Percentiles rank a stretch among this genome's conserved stretches.
phyloP scores from a whole-genome alignment of 2,113 vertebrate genomes.

The Ageneiosus marmoratus region DNA sequence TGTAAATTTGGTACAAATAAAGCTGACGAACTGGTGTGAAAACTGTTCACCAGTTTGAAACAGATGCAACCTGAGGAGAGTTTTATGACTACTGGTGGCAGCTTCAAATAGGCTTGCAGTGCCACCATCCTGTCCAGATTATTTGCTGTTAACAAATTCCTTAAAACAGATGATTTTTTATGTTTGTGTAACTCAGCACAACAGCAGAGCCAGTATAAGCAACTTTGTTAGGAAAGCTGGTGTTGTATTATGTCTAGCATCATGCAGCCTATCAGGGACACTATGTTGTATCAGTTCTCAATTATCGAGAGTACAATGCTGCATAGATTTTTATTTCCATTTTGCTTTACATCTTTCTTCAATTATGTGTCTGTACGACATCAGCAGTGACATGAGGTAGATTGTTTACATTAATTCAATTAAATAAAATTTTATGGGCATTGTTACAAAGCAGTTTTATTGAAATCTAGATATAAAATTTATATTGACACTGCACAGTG shows the following conservation, averaged over 20 bases:
- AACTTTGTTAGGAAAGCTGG: not conserved
- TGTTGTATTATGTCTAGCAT: not conserved
- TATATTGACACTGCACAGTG: no score
- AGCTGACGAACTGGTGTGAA: not conserved
- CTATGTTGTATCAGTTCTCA: no score
- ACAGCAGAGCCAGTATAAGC: not conserved
- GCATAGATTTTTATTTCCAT: not conserved
- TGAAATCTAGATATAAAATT: no score
- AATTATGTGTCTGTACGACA: not conserved
- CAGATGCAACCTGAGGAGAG: not conserved
- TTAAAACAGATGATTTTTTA: not conserved
- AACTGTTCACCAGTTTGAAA: not conserved
- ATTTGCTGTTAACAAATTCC: not conserved
- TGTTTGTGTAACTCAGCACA: not conserved
- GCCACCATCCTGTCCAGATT: not conserved
- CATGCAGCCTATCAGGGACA: not conserved
- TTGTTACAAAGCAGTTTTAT: not conserved
- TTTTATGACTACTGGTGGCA: not conserved
- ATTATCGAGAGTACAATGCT: not conserved
- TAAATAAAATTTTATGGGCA: no score
- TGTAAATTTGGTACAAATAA: constrained; percentile 45
- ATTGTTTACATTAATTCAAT: no score
- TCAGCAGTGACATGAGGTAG: not conserved
- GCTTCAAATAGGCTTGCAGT: not conserved
- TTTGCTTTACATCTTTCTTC: not conserved